Conservation (phyloP, 2,888 invertebrate species). For the Cephalotes varians region DNA sequence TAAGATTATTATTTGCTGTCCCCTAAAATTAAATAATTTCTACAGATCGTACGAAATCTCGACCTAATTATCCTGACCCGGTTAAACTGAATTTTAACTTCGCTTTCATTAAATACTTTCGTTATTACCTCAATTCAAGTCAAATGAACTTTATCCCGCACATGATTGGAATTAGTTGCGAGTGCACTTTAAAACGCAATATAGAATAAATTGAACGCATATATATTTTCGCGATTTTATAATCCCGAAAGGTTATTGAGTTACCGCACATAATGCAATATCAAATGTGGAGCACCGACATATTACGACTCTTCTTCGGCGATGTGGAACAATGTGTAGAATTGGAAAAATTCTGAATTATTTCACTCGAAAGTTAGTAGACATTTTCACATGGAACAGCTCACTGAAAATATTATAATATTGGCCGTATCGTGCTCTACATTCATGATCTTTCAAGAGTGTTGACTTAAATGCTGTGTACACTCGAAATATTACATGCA, state of each 20-base stretch:
- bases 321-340: conserved; percentile 4
- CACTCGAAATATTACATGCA: conserved; percentile 52
- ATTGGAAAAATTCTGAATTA: conserved; percentile 28
- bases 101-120: conserved; percentile 11
- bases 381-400: background rate
- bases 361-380: background rate
- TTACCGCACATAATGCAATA: background rate
- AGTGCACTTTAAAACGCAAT: background rate
- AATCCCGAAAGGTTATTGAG: background rate
- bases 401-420: conserved; percentile 38
- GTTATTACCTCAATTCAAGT: background rate
- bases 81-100: background rate
- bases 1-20: background rate
- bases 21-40: background rate
- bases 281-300: background rate
- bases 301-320: conserved; percentile 6
- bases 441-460: conserved; percentile 29
- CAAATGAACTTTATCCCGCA: conserved; percentile 10
- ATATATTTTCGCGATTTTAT: background rate
- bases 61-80: background rate
- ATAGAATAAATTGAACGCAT: background rate
- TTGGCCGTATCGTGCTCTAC: conserved; percentile 5
- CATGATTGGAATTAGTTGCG: conserved; percentile 6
- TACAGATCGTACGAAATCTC: conserved; percentile 4
- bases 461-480: conserved; percentile 38